A percentile compares a stretch with the other conserved stretches of the same genome.
These are phyloP conservation scores for Aquatica leii DNA, from an alignment of 2,888 invertebrate species.

Conservation along the genomic window DNA sequence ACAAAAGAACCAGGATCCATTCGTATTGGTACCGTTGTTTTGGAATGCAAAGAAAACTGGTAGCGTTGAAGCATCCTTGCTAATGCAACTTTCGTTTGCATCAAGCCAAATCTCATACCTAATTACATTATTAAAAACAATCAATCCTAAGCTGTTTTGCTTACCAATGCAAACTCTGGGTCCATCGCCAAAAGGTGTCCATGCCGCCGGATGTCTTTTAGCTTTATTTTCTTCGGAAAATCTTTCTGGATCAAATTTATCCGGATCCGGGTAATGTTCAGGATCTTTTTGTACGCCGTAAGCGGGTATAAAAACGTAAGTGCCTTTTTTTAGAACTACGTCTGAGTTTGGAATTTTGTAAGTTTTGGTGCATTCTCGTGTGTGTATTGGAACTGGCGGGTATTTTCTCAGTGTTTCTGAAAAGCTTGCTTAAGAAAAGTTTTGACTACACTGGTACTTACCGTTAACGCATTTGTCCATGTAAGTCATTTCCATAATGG, in stretches of 20 bases:
- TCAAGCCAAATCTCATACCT: slow-evolving; percentile 16
- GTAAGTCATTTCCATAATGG: slow-evolving; percentile 61
- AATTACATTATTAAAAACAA: not conserved
- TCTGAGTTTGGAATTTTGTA: slow-evolving; percentile 39
- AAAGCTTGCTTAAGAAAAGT: slow-evolving; percentile 18
- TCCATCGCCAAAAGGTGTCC: slow-evolving; percentile 68
- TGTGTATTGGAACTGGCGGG: slow-evolving; percentile 47
- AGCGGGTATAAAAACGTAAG: slow-evolving; percentile 41
- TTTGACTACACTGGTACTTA: slow-evolving; percentile 37
- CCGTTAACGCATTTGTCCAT: slow-evolving; percentile 59
- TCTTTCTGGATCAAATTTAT: slow-evolving; percentile 26
- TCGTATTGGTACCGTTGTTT: slow-evolving; percentile 8
- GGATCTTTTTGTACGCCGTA: slow-evolving; percentile 56
- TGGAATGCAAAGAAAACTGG: slow-evolving; percentile 3
- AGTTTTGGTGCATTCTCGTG: slow-evolving; percentile 39
- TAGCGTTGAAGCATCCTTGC: not conserved
- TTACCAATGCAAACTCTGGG: slow-evolving; percentile 65
- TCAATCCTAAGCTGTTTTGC: not conserved
- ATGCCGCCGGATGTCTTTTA: slow-evolving; percentile 55
- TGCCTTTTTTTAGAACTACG: slow-evolving; percentile 44
- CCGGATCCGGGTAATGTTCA: slow-evolving; percentile 34
- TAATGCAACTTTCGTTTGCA: slow-evolving; percentile 17
- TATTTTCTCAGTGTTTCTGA: slow-evolving; percentile 54
- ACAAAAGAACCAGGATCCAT: slow-evolving; percentile 8
- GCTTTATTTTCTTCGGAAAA: slow-evolving; percentile 20